Evolutionary conservation across 2,888 invertebrate genomes (phyloP).

Genomic region (Agrotis exclamationis): DNA sequence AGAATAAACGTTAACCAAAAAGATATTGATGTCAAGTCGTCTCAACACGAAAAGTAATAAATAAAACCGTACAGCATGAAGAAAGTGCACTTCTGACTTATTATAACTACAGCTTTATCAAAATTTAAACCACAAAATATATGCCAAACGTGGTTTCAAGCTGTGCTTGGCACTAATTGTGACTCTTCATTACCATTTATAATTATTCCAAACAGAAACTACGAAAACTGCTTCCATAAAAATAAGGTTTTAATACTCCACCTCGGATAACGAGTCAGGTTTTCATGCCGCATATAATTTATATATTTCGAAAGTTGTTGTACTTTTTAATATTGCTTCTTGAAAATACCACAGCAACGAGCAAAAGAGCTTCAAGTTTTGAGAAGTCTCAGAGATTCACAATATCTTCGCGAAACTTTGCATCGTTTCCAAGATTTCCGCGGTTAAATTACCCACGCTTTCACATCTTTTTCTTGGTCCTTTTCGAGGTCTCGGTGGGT

Average conservation of each 20-base stretch:
- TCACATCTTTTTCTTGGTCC: slow-evolving; percentile 59
- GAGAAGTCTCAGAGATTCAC: slow-evolving; percentile 72
- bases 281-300: slow-evolving; percentile 57
- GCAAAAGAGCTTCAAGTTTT: slow-evolving; percentile 67
- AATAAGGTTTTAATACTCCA: slow-evolving; percentile 50
- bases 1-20: too few species aligned
- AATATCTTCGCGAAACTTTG: slow-evolving; percentile 73
- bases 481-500: slow-evolving; percentile 55
- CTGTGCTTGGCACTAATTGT: slow-evolving; percentile 59
- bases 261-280: slow-evolving; percentile 34
- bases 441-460: slow-evolving; percentile 69
- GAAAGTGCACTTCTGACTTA: slow-evolving; percentile 7
- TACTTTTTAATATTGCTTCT: slow-evolving; percentile 74
- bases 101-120: slow-evolving; percentile 33
- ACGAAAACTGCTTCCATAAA: slow-evolving; percentile 47
- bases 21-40: background rate
- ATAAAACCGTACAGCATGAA: background rate
- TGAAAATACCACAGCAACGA: slow-evolving; percentile 65
- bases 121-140: slow-evolving; percentile 36
- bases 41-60: background rate
- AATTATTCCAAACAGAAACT: slow-evolving; percentile 55
- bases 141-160: slow-evolving; percentile 53
- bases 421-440: slow-evolving; percentile 75
- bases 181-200: slow-evolving; percentile 58
- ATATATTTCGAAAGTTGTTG: slow-evolving; percentile 66